Base-by-base conservation (phyloP, 2,113 vertebrate genomes). In the Orthochromis malagaraziensis region DNA sequence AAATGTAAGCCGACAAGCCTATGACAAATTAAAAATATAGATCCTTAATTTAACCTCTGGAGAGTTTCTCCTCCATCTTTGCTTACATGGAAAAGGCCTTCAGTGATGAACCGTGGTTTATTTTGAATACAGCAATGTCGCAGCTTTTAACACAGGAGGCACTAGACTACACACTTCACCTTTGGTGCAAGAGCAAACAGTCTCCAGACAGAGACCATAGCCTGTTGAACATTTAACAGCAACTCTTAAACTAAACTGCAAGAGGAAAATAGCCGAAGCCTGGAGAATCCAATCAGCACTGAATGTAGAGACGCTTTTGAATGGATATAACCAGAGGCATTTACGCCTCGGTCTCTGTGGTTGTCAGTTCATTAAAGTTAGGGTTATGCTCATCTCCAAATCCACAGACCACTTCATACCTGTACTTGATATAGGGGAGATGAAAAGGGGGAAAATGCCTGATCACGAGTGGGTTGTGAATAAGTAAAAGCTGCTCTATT, bases 131-230 rank as follows among this genome's bases (percentile, higher is more conserved):
- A 75, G 11, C 73, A 82, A 24, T 7, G 12, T 40, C 0, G 45
- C 45, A n/a, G 47, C 33, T 84, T 82, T 21, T 29, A 31, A 40
- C 75, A 29, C 70, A 42, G 26, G 29, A 82, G 80, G 29, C 35
- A 63, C 84, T 88, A 75, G 60, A 92, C 87, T 79, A 29, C 47
- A 81, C 51, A 84, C 68, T 88, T 87, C 82, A 83, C 84, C 81
- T 87, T 55, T 5, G 70, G 63, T 21, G 51, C 19, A 29, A 68
- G 17, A 5, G 9, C 13, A 9, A 90, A 51, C 49, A 83, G 31
- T 58, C 55, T 77, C 12, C 19, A 26, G 65, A 33, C 65, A 77
- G 24, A 49, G 6, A 31, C 55, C 81, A 29, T 33, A 79, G 47
- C 24, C 82, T 51, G 79, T 63, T 35, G 35, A 35, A 17, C 19